These are phyloP conservation scores for Spialia ferax DNA, from an alignment of 2,888 invertebrate genomes.

Conservation along the genomic window DNA sequence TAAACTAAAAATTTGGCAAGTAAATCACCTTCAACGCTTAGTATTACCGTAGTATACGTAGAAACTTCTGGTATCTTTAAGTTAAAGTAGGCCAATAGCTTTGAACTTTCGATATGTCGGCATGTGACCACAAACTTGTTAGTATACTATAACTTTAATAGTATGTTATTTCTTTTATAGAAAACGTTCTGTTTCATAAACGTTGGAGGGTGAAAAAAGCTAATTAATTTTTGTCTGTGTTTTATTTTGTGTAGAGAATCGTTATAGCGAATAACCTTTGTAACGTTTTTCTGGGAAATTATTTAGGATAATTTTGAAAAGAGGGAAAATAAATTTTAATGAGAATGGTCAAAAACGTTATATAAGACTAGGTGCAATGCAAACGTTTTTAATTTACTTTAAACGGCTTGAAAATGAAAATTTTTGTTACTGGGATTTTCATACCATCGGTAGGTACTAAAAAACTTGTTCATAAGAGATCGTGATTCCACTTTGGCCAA, in stretches of 20 bases:
- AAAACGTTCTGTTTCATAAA: constrained; percentile 31
- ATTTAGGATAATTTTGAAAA: too few species aligned
- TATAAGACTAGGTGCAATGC: too few species aligned
- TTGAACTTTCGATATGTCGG: constrained; percentile 30
- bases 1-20: background rate
- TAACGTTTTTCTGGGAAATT: constrained; percentile 5
- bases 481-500: too few species aligned
- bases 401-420: too few species aligned
- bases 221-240: constrained; percentile 13
- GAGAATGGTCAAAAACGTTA: too few species aligned
- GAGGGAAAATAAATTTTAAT: too few species aligned
- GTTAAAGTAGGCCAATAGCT: constrained; percentile 27
- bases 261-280: background rate
- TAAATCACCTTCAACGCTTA: background rate
- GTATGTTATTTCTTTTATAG: constrained; percentile 19
- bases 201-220: constrained; percentile 11
- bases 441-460: too few species aligned
- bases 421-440: too few species aligned
- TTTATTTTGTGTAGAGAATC: too few species aligned
- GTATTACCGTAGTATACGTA: background rate
- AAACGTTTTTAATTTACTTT: too few species aligned
- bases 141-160: constrained; percentile 19
- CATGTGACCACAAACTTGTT: constrained; percentile 25
- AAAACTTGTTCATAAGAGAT: too few species aligned
- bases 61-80: constrained; percentile 10